Conservation (phyloP, 2,888 invertebrate species). For the Fragum whitleyi region DNA sequence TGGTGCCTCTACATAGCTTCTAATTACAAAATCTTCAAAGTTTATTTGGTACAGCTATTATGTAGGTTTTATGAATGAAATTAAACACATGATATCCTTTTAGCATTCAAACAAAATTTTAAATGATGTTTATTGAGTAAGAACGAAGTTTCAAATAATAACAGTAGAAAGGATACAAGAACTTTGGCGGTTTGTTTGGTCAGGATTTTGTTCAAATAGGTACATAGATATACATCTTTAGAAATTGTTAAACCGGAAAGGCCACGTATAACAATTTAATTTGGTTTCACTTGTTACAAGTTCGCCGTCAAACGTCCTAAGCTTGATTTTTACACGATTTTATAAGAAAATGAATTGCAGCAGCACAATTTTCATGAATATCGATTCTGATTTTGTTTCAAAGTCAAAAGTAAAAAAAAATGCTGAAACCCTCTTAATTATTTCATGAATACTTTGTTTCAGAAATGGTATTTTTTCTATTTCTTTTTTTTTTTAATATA, state of each 20-base stretch:
- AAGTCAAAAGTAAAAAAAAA: too few relatives aligned
- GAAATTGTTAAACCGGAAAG: constrained; percentile 8
- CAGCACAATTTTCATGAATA: too few relatives aligned
- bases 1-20: neutral
- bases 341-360: too few relatives aligned
- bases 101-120: neutral
- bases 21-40: neutral
- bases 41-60: neutral
- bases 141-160: neutral
- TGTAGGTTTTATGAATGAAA: neutral
- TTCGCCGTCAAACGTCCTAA: neutral
- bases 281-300: constrained; percentile 5
- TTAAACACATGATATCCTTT: neutral
- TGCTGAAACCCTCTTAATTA: too few relatives aligned
- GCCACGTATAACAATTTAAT: neutral
- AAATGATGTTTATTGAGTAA: neutral
- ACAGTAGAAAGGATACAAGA: neutral
- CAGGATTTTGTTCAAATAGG: constrained; percentile 10
- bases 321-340: too few relatives aligned
- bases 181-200: neutral
- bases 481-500: too few relatives aligned
- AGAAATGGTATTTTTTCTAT: too few relatives aligned
- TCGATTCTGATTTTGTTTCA: too few relatives aligned
- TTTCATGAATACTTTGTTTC: too few relatives aligned
- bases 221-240: constrained; percentile 11